These are phyloP conservation scores for Rhyacophila evoluta DNA, from an alignment of 2,888 invertebrate genomes.

Conservation along the genomic window DNA sequence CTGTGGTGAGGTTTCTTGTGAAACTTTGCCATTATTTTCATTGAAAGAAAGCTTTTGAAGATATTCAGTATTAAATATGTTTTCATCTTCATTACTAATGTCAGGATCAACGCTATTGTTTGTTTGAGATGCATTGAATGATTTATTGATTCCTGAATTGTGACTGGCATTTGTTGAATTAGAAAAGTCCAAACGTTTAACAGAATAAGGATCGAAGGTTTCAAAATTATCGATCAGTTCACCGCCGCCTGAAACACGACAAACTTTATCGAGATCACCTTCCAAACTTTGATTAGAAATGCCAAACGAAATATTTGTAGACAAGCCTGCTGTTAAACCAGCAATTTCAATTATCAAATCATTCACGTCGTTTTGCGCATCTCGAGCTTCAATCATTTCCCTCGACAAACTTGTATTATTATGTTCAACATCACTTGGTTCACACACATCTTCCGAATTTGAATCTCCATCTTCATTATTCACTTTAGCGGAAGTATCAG, in stretches of 20 bases:
- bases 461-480: not conserved
- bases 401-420: not conserved
- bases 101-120: too few relatives aligned
- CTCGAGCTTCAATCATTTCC: not conserved
- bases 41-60: not conserved
- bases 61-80: not conserved
- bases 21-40: not conserved
- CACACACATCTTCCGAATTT: not conserved
- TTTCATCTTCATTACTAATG: too few relatives aligned
- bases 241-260: not conserved
- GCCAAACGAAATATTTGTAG: not conserved
- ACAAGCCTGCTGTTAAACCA: not conserved
- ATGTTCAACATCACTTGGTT: not conserved
- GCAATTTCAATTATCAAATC: constrained; percentile 16
- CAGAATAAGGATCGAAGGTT: not conserved
- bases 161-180: constrained; percentile 26
- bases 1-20: not conserved
- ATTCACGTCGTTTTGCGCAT: constrained; percentile 12
- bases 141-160: not conserved
- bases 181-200: constrained; percentile 32
- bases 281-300: not conserved
- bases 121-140: not conserved
- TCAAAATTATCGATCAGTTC: not conserved
- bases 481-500: not conserved
- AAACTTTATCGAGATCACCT: not conserved